These are phyloP conservation scores for Chaetodon trifascialis DNA, from an alignment of 2,113 vertebrate species.

Conservation along the genomic window DNA sequence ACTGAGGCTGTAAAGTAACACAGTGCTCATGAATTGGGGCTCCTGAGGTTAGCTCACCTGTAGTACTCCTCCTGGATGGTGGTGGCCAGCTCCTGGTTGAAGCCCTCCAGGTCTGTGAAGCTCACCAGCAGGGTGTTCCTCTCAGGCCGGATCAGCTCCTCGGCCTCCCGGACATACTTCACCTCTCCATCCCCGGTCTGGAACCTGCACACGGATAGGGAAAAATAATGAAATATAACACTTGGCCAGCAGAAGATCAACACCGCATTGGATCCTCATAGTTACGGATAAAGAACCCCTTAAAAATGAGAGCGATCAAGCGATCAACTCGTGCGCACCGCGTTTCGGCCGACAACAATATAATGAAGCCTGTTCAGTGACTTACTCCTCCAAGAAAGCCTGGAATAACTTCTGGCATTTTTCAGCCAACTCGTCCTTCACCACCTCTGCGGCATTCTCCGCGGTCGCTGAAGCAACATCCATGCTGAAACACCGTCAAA, in stretches of 20 bases:
- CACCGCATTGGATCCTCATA: too few species aligned
- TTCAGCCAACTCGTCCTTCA: slow-evolving; percentile 96
- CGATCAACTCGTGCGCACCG: neutral
- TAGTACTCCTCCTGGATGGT: slow-evolving; percentile 98
- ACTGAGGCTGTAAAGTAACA: neutral
- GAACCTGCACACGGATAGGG: slow-evolving; percentile 82
- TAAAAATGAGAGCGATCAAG: neutral
- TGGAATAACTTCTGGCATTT: slow-evolving; percentile 98
- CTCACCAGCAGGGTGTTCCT: slow-evolving; percentile 95
- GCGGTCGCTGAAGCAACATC: slow-evolving; percentile 80
- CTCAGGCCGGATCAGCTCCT: slow-evolving; percentile 96
- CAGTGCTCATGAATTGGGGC: neutral
- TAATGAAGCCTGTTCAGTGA: slow-evolving; percentile 35
- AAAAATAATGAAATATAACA: accelerated
- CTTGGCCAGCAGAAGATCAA: neutral
- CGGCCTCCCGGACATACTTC: slow-evolving; percentile 93
- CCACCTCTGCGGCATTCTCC: slow-evolving; percentile 83
- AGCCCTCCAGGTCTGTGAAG: slow-evolving; percentile 94
- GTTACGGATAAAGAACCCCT: accelerated
- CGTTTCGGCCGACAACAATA: slow-evolving; percentile 18
- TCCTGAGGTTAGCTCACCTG: slow-evolving; percentile 82
- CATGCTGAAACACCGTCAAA: slow-evolving; percentile 67
- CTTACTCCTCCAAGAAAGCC: slow-evolving; percentile 99
- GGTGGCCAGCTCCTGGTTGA: slow-evolving; percentile 97
- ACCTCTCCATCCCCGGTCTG: slow-evolving; percentile 92